Percentiles rank a stretch among this genome's conserved stretches.
Conservation (phyloP, 2,113 vertebrate species). For the Heliornis fulica region DNA sequence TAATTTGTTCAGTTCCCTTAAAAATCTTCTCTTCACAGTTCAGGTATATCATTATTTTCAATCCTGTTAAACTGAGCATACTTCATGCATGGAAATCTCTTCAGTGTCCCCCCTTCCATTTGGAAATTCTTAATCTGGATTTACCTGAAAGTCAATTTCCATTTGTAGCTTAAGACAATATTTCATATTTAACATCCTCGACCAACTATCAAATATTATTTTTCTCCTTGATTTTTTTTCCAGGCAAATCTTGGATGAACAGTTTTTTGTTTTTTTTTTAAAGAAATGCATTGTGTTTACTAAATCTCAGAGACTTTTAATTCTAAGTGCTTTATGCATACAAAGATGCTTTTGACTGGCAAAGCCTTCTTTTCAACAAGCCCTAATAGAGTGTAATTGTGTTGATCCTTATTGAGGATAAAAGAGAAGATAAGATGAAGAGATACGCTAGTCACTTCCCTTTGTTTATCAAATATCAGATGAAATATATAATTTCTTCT, state of each 20-base stretch:
- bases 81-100: background rate
- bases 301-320: background rate
- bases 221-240: background rate
- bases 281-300: background rate
- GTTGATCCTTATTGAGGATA: background rate
- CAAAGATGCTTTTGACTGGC: background rate
- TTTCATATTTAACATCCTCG: background rate
- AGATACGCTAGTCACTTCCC: background rate
- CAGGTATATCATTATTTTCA: background rate
- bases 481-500: background rate
- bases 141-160: background rate
- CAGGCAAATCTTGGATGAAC: background rate
- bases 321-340: background rate
- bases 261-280: background rate
- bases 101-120: background rate
- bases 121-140: background rate
- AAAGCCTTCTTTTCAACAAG: background rate
- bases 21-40: background rate
- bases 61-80: background rate
- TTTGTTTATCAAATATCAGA: background rate
- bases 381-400: background rate
- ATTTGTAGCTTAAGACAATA: background rate
- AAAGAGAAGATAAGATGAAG: background rate
- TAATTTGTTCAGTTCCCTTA: background rate
- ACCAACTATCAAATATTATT: background rate